These are phyloP conservation scores for Maccullochella peelii DNA, from an alignment of 2,113 vertebrate genomes.

Conservation along the genomic window DNA sequence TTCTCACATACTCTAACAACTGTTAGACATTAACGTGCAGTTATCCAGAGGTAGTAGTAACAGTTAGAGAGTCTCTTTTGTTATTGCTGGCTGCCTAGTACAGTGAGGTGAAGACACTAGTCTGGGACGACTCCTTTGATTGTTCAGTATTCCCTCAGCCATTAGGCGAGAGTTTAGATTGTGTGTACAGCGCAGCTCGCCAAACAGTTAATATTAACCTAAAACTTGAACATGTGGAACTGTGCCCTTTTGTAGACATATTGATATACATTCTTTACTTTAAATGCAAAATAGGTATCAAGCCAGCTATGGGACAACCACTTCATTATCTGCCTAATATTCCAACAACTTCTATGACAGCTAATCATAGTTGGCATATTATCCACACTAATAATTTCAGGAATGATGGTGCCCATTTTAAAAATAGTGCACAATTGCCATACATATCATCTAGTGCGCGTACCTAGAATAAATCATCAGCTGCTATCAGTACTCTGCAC, in stretches of 20 bases:
- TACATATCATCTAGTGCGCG: not conserved
- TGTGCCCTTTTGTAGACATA: not conserved
- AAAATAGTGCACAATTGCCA: not conserved
- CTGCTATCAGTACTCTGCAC: not conserved
- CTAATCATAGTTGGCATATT: not conserved
- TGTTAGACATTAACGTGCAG: not conserved
- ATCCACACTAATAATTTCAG: not conserved
- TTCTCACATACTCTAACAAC: not conserved
- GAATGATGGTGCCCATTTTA: not conserved
- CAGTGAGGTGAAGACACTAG: not conserved
- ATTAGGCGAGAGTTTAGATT: not conserved
- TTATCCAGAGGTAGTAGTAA: not conserved
- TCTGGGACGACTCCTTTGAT: not conserved
- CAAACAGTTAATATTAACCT: constrained; percentile 4
- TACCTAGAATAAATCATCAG: not conserved
- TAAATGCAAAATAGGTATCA: not conserved
- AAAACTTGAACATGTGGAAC: not conserved
- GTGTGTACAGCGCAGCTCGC: not conserved
- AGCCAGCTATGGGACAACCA: not conserved
- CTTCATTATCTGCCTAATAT: constrained; percentile 8
- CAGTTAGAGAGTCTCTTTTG: not conserved
- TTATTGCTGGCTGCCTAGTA: not conserved
- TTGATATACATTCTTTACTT: not conserved
- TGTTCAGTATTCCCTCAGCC: not conserved
- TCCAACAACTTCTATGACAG: not conserved